Conservation (phyloP, 2,797 vertebrate genomes). For the Labeo calbasu region DNA sequence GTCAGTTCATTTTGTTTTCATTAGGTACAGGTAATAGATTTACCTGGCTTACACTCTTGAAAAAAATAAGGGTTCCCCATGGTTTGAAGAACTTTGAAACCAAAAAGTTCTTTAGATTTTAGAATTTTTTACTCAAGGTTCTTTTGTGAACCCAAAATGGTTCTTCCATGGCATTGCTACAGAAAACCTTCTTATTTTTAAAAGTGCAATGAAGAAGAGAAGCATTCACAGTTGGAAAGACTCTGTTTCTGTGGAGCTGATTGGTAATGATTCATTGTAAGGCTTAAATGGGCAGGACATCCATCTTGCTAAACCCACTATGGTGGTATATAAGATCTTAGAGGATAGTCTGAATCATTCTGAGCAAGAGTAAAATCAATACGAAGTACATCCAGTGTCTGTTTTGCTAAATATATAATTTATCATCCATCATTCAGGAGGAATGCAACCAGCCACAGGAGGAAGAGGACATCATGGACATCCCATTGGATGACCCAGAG, state of each 20-base stretch:
- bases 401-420: constrained; percentile 2
- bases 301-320: constrained; percentile 18
- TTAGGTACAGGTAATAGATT: not conserved
- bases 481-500: constrained; percentile 93
- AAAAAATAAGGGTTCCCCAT: not conserved
- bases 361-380: constrained; percentile 27
- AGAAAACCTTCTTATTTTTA: not conserved
- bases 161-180: not conserved
- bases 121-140: not conserved
- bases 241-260: not conserved
- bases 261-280: constrained; percentile 22
- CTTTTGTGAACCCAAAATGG: not conserved
- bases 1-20: not conserved
- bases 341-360: not conserved
- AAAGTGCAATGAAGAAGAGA: not conserved
- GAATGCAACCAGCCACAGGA: constrained; percentile 88
- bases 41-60: not conserved
- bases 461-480: constrained; percentile 97
- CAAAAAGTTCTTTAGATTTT: not conserved
- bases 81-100: not conserved
- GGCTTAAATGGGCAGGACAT: constrained; percentile 5
- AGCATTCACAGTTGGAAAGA: not conserved
- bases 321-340: constrained; percentile 7
- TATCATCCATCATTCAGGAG: constrained; percentile 74
- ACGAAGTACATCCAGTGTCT: not conserved